Base-by-base conservation (phyloP, 2,113 vertebrate species). In the Tringa solitaria region DNA sequence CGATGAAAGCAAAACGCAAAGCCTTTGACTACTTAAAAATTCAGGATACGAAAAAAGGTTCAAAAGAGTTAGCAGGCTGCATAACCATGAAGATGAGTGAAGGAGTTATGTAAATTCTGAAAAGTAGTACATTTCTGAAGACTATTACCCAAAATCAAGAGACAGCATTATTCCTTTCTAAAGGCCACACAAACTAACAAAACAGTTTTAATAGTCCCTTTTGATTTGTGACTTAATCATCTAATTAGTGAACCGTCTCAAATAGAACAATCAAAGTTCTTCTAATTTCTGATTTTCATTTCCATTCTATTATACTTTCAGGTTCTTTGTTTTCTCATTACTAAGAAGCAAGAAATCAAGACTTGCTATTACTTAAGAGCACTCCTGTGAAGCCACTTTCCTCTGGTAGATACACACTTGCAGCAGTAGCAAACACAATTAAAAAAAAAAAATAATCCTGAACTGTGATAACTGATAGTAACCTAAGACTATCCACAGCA, bases 371-470 rank as follows among this genome's bases (percentile, higher is more conserved):
- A 75, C 13, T 64, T 46, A 65, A 77, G 5, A 61, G n/a, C 32
- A 74, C 6, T 63, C 4, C 18, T 26, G 6, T 33, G 35, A 73
- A 89, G 37, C 11, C 60, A 28, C 6, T n/a, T 32, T 84, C n/a
- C 19, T 87, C 20, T 24, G 4, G 19, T 10, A 7, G 21, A 14
- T 22, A 41, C 0, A 1, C 24, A 63, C 65, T 6, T 50, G 30
- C 32, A 79, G 32, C 28, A 79, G 28, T 8, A 54, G 56, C 8
- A 85, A 75, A 78, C 11, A 41, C 18, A 80, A n/a, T n/a, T n/a
- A n/a, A n/a, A 22, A 32, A 26, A 39, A 13, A 11, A 15, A 24
- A 59, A n/a, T n/a, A 57, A 17, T 0, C 1, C 3, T 5, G 3
- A 68, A 43, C 8, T 54, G 7, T 14, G 5, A 3, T 50, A 85